phyloP scores from a whole-genome alignment of 1,140 invertebrate genomes.

The Lepidotrigona ventralis region DNA sequence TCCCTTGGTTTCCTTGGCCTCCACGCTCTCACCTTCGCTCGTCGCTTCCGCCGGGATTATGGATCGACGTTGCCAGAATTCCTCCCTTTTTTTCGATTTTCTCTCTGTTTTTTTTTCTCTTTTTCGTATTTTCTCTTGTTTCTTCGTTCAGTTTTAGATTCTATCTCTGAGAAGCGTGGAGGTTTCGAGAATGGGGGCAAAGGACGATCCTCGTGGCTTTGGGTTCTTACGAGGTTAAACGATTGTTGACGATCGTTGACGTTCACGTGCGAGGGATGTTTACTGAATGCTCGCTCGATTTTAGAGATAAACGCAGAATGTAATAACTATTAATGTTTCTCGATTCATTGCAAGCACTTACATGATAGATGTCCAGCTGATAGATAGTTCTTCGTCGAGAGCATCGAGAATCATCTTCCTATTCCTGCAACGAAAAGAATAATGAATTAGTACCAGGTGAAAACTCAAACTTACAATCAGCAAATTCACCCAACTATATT shows the following conservation, averaged over 20 bases:
- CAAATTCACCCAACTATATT: neutral
- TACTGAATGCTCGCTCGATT: neutral
- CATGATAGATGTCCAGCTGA: neutral
- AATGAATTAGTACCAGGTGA: neutral
- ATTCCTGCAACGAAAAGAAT: neutral
- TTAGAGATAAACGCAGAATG: too few species aligned
- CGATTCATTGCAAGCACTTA: neutral
- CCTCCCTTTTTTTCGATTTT: neutral
- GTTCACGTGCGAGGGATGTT: too few species aligned
- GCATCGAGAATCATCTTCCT: neutral
- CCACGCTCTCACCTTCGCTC: slow-evolving; percentile 34
- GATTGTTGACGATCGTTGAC: too few species aligned
- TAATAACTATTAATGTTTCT: too few species aligned
- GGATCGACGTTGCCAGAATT: slow-evolving; percentile 25
- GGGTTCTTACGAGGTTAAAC: too few species aligned
- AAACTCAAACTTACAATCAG: neutral
- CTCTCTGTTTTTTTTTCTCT: neutral
- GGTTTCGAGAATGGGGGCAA: neutral
- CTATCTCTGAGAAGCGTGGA: neutral
- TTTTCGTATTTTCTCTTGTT: neutral
- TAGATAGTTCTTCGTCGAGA: neutral
- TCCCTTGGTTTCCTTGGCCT: slow-evolving; percentile 42
- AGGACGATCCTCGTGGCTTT: neutral
- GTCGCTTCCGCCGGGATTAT: slow-evolving; percentile 36
- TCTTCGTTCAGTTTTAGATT: neutral